Base-by-base conservation (phyloP, 2,888 invertebrate species). In the Chydorus sphaericus region DNA sequence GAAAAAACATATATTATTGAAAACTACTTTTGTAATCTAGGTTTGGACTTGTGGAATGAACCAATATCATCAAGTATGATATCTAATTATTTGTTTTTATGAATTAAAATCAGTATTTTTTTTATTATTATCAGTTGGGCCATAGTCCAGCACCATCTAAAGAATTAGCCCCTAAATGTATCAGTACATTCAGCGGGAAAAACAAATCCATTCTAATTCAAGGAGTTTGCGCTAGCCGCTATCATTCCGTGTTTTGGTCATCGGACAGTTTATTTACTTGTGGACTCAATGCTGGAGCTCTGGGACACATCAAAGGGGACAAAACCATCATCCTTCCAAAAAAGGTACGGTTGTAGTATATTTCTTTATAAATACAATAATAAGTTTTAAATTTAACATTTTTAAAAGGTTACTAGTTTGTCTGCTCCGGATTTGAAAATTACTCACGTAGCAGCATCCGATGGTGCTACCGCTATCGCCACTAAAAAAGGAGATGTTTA, bases 211-310 rank as follows among this genome's bases (percentile, higher is more conserved):
- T 65, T 38, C 54, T 57, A 3, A 62, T 74, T 11, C 59, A 63
- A 36, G 72, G 82, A 1, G 74, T 89, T 1, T 75, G 78, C 63
- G 82, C 85, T 6, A 81, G 80, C 1, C 74, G 81, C 10, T 80
- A 76, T 59, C 87, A 90, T 69, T 82, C 83, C 0, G 79, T 84
- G 1, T 62, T 67, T 29, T 65, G 63, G 62, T 61, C 58, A 73
- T 77, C 83, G 78, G 64, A 74, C 29, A 74, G 74, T 1, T 69
- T 88, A 1, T 87, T 79, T 67, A 82, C 85, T 0, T 90, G 85
- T 82, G 91, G 91, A 2, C 72, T 79, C 3, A 87, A 91, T 71
- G 76, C 79, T 54, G 91, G 91, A 0, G 90, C 91, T 65, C 70
- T 90, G 63, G 88, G 87, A 1, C 83, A 83, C 61, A 62, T 71